phyloP scores from a whole-genome alignment of 30 jellyfish, hydroid and myxozoan species.

The Cassiopea andromeda region DNA sequence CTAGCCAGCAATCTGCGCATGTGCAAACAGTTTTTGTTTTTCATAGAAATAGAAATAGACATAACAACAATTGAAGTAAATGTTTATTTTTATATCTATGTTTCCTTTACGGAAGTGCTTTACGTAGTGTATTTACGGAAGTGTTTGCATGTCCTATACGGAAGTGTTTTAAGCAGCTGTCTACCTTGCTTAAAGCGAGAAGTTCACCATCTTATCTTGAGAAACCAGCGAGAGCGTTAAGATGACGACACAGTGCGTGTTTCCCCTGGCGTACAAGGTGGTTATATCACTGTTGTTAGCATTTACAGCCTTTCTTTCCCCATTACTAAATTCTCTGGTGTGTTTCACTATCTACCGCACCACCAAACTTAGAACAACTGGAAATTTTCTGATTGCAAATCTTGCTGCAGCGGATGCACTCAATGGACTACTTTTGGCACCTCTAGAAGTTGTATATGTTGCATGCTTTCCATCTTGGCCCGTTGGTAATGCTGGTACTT shows the following conservation, averaged over 20 bases:
- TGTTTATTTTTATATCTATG: too few relatives aligned
- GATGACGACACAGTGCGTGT: background rate
- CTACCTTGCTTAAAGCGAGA: too few relatives aligned
- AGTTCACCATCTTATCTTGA: too few relatives aligned
- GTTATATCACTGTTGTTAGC: constrained; percentile 40
- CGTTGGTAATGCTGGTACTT: constrained; percentile 52
- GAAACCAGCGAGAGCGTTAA: background rate
- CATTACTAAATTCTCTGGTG: constrained; percentile 43
- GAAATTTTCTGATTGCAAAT: constrained; percentile 58
- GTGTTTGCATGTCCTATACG: too few relatives aligned
- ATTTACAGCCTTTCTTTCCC: constrained; percentile 46
- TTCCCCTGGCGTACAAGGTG: constrained; percentile 24
- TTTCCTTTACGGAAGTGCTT: too few relatives aligned
- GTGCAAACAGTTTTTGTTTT: too few relatives aligned
- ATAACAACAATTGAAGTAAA: too few relatives aligned
- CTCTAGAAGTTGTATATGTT: constrained; percentile 59
- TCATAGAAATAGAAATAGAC: too few relatives aligned
- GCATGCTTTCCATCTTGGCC: constrained; percentile 75
- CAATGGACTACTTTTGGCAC: constrained; percentile 46
- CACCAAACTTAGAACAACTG: constrained; percentile 35
- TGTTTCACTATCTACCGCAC: constrained; percentile 38
- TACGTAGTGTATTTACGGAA: too few relatives aligned
- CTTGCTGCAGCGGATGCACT: constrained; percentile 62
- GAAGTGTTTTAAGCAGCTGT: too few relatives aligned
- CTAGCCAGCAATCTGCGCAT: too few relatives aligned